These are phyloP conservation scores for Neodiprion lecontei DNA, from an alignment of 1,140 invertebrate genomes.

Conservation along the genomic window DNA sequence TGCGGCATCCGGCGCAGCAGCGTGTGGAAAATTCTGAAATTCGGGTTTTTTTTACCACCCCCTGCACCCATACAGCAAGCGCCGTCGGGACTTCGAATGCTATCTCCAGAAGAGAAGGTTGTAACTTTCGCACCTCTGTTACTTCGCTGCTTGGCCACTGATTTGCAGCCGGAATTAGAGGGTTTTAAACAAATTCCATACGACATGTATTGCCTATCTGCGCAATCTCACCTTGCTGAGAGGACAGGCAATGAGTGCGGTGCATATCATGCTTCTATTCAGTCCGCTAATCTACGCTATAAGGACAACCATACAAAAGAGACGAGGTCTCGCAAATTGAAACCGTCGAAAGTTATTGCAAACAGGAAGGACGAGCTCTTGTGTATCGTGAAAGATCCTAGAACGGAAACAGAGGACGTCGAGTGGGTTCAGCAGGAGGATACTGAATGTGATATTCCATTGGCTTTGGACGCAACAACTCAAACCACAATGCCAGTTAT, in stretches of 20 bases:
- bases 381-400: neutral
- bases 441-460: constrained; percentile 2
- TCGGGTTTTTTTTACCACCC: constrained; percentile 10
- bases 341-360: constrained; percentile 3
- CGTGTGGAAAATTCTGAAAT: constrained; percentile 4
- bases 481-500: neutral
- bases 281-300: neutral
- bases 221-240: neutral
- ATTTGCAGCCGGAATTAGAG: neutral
- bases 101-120: constrained; percentile 2
- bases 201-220: constrained; percentile 12
- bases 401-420: constrained; percentile 1
- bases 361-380: neutral
- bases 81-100: neutral
- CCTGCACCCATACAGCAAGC: constrained; percentile 13
- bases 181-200: constrained; percentile 12
- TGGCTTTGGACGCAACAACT: neutral
- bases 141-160: constrained; percentile 6
- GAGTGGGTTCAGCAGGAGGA: neutral
- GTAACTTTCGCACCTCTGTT: constrained; percentile 16
- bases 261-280: constrained; percentile 12
- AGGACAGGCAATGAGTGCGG: constrained; percentile 16
- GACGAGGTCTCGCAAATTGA: constrained; percentile 11
- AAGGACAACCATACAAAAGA: constrained; percentile 9
- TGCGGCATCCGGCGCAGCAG: constrained; percentile 9